Percentiles rank a stretch among this genome's conserved stretches.
Evolutionary conservation across 2,888 invertebrate genomes (phyloP).

Genomic region (Amphipyra tragopoginis): DNA sequence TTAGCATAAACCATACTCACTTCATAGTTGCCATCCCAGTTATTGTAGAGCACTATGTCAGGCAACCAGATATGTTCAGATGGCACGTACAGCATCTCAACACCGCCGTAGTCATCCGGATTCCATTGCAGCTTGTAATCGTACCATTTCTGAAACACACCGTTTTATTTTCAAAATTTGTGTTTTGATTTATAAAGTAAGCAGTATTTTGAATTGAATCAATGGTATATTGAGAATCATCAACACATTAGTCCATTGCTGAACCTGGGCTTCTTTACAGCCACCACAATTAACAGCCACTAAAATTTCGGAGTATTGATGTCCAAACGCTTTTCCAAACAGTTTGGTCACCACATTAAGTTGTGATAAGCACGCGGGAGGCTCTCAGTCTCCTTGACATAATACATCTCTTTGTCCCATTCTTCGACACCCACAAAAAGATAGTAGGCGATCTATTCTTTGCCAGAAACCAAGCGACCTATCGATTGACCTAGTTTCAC

Average conservation of each 20-base stretch:
- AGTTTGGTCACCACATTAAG: too few relatives aligned
- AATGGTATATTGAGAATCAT: too few relatives aligned
- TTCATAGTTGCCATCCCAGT: slow-evolving; percentile 98
- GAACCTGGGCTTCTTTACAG: too few relatives aligned
- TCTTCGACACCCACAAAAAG: too few relatives aligned
- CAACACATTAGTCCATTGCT: too few relatives aligned
- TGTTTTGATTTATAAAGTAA: not conserved
- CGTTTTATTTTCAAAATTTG: not conserved
- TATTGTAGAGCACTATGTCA: slow-evolving; percentile 98
- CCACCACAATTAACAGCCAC: too few relatives aligned
- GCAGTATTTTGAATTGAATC: not conserved
- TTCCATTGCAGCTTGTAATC: slow-evolving; percentile 97
- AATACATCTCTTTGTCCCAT: too few relatives aligned
- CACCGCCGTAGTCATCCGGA: slow-evolving; percentile 96
- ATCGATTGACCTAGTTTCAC: not conserved
- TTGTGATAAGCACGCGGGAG: too few relatives aligned
- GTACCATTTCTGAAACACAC: slow-evolving; percentile 94
- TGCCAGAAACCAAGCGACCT: not conserved
- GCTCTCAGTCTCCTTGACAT: too few relatives aligned
- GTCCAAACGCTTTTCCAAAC: too few relatives aligned
- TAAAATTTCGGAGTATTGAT: too few relatives aligned
- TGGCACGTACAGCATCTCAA: slow-evolving; percentile 97
- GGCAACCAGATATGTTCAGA: slow-evolving; percentile 99
- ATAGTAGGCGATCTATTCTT: too few relatives aligned
- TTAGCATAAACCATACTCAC: slow-evolving; percentile 73